Conservation (phyloP, 2,888 invertebrate species). For the Smittia aterrima region DNA sequence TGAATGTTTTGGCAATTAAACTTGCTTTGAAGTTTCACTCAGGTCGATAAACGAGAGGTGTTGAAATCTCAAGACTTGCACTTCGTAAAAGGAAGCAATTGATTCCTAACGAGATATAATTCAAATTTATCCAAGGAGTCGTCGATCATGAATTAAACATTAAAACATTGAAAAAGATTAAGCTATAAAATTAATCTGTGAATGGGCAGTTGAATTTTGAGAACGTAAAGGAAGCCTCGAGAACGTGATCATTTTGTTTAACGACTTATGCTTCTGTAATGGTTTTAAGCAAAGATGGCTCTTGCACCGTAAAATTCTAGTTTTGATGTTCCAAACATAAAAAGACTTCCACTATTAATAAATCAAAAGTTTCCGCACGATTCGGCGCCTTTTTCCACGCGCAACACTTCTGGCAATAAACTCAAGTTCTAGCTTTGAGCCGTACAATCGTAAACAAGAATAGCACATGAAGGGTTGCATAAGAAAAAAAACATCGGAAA, state of each 20-base stretch:
- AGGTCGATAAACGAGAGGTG: neutral
- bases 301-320: neutral
- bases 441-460: neutral
- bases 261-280: slow-evolving; percentile 12
- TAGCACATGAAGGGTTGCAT: neutral
- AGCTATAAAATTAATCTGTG: slow-evolving; percentile 4
- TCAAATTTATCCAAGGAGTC: neutral
- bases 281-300: neutral
- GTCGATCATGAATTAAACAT: slow-evolving; percentile 25
- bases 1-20: neutral
- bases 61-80: neutral
- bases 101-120: neutral
- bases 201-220: neutral
- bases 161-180: neutral
- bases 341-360: neutral
- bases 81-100: neutral
- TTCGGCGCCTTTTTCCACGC: neutral
- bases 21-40: neutral
- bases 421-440: neutral
- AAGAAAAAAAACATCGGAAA: neutral
- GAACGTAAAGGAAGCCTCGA: slow-evolving; percentile 30
- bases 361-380: neutral
- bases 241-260: slow-evolving; percentile 38
- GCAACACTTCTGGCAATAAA: neutral
- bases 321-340: neutral